Conservation (phyloP, 2,113 vertebrate genomes). For the Ariopsis seemanni region DNA sequence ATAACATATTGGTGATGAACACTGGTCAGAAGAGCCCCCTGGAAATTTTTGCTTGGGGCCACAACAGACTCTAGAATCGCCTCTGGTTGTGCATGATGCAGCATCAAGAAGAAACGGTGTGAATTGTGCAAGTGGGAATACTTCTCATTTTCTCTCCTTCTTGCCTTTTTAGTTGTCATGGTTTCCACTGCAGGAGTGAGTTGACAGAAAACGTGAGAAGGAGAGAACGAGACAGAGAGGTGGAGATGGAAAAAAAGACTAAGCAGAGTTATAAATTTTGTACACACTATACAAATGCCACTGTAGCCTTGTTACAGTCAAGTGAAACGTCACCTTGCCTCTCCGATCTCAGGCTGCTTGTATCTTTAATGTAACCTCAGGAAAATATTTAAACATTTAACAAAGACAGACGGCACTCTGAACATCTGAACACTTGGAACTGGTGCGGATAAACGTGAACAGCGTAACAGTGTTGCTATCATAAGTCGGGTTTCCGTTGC, state of each 20-base stretch:
- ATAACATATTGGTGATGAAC: too few species aligned
- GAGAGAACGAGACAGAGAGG: not conserved
- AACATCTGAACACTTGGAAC: not conserved
- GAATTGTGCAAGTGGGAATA: not conserved
- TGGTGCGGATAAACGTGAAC: not conserved
- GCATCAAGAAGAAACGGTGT: not conserved
- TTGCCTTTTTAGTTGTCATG: conserved; percentile 26
- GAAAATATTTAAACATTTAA: not conserved
- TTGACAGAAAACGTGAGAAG: not conserved
- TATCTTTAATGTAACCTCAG: not conserved
- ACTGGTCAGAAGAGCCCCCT: too few species aligned
- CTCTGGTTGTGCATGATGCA: not conserved
- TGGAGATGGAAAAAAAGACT: not conserved
- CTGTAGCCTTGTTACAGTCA: not conserved
- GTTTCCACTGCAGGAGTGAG: conserved; percentile 12
- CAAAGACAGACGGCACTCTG: too few species aligned
- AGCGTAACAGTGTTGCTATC: not conserved
- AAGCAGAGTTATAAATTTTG: not conserved
- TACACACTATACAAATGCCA: not conserved
- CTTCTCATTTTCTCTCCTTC: too few species aligned
- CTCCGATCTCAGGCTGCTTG: not conserved
- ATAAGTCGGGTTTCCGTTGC: too few species aligned
- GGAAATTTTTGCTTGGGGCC: too few species aligned
- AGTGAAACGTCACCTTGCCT: too few species aligned
- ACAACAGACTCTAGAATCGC: too few species aligned